Percentiles rank a stretch among this genome's conserved stretches.
These are phyloP conservation scores for Falco biarmicus DNA, from an alignment of 2,797 vertebrate genomes.

Conservation along the genomic window DNA sequence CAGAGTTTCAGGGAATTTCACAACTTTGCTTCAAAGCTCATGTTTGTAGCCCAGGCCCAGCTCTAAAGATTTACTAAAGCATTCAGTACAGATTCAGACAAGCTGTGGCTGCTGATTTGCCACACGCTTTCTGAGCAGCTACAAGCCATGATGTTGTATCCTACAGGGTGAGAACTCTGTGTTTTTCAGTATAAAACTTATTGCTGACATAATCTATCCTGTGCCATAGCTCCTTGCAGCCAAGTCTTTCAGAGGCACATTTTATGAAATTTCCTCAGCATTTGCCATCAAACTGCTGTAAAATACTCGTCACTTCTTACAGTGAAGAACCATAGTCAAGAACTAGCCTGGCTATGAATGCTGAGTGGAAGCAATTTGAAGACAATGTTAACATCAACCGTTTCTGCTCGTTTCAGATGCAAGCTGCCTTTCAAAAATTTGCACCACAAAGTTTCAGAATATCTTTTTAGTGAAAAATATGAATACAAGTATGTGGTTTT, in stretches of 20 bases:
- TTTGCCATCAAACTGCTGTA: conserved; percentile 9
- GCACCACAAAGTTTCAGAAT: neutral
- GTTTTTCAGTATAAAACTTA: neutral
- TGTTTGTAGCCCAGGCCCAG: neutral
- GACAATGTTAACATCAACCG: neutral
- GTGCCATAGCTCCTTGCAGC: neutral
- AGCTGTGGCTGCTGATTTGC: neutral
- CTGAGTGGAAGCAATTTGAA: neutral
- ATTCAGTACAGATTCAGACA: neutral
- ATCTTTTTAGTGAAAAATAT: neutral
- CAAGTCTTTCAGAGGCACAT: conserved; percentile 8
- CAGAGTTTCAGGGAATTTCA: neutral
- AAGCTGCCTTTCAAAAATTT: neutral
- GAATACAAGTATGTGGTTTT: neutral
- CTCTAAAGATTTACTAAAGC: neutral
- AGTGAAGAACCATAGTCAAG: neutral
- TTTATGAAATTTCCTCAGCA: conserved; percentile 29
- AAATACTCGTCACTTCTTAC: neutral
- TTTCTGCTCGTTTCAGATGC: neutral
- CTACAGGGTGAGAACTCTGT: neutral
- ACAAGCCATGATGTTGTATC: neutral
- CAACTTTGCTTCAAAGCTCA: neutral
- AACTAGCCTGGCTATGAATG: neutral
- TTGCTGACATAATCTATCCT: neutral
- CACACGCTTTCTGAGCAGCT: neutral